phyloP scores from a whole-genome alignment of 2,888 invertebrate genomes.

The Zygogramma bicolorata region DNA sequence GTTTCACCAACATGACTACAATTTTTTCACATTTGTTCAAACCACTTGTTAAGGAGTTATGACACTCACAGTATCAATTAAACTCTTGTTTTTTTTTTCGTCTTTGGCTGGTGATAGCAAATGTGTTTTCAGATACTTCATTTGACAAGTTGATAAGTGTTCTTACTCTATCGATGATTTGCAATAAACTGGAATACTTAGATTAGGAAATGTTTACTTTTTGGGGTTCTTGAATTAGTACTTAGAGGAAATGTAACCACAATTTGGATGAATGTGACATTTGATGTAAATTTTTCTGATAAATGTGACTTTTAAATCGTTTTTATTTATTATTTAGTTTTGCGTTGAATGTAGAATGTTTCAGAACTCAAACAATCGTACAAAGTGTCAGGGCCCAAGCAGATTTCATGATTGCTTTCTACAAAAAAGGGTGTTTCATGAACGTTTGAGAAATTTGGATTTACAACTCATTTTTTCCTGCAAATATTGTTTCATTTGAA shows the following conservation, averaged over 20 bases:
- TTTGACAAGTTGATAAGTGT: not conserved
- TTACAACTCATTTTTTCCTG: too few relatives aligned
- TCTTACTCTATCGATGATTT: not conserved
- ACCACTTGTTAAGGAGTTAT: too few relatives aligned
- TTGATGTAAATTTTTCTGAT: conserved; percentile 8
- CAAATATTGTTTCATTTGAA: too few relatives aligned
- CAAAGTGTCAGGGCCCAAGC: not conserved
- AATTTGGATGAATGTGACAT: conserved; percentile 3
- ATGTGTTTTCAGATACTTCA: not conserved
- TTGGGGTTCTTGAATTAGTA: not conserved
- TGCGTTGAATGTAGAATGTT: not conserved
- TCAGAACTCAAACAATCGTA: not conserved
- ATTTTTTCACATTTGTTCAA: too few relatives aligned
- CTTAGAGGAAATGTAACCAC: not conserved
- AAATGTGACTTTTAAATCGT: conserved; percentile 5
- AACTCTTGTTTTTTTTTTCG: not conserved
- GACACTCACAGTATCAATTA: too few relatives aligned
- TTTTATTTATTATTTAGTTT: conserved; percentile 5
- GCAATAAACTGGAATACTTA: not conserved
- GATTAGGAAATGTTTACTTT: conserved; percentile 1
- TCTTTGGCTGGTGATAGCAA: not conserved
- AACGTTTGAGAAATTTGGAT: too few relatives aligned
- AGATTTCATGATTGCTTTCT: too few relatives aligned
- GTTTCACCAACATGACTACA: not conserved
- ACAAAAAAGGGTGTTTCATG: too few relatives aligned